These are phyloP conservation scores for Etheostoma nigrum DNA, from an alignment of 2,797 vertebrate species.

Conservation along the genomic window DNA sequence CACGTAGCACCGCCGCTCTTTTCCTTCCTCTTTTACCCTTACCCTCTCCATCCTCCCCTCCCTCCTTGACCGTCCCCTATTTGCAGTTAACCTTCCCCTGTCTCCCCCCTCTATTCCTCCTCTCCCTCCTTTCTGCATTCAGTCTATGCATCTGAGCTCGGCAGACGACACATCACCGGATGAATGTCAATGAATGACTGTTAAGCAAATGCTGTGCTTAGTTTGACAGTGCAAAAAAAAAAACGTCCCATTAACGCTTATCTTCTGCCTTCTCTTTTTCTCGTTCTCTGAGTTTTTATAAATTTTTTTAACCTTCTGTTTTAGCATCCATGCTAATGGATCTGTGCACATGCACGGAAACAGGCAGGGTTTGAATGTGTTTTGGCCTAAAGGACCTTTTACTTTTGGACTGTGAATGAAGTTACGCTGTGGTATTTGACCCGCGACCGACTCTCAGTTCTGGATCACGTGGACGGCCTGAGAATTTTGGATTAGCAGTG, in stretches of 20 bases:
- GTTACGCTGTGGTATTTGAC: constrained; percentile 14
- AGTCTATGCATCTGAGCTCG: constrained; percentile 81
- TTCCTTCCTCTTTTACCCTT: constrained; percentile 13
- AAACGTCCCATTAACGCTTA: constrained; percentile 43
- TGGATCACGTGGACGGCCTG: constrained; percentile 45
- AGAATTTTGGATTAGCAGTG: constrained; percentile 26
- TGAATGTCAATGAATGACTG: constrained; percentile 82
- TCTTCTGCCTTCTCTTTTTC: constrained; percentile 50
- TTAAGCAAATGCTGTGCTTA: constrained; percentile 71
- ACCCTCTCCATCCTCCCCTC: not conserved
- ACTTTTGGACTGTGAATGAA: constrained; percentile 37
- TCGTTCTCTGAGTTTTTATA: constrained; percentile 48
- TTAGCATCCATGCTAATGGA: constrained; percentile 12
- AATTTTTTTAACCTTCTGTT: constrained; percentile 28
- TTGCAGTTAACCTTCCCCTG: not conserved
- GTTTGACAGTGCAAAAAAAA: constrained; percentile 44
- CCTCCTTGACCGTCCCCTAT: not conserved
- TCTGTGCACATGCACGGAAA: constrained; percentile 48
- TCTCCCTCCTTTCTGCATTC: constrained; percentile 66
- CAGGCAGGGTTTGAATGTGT: constrained; percentile 46
- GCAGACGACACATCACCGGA: constrained; percentile 68
- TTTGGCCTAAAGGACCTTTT: constrained; percentile 38
- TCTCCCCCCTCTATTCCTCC: constrained; percentile 11
- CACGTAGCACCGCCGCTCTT: constrained; percentile 44
- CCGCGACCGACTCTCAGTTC: constrained; percentile 8